Percentiles rank a stretch among this genome's conserved stretches.
These are phyloP conservation scores for Agrotis exclamationis DNA, from an alignment of 2,888 invertebrate genomes.

Conservation along the genomic window DNA sequence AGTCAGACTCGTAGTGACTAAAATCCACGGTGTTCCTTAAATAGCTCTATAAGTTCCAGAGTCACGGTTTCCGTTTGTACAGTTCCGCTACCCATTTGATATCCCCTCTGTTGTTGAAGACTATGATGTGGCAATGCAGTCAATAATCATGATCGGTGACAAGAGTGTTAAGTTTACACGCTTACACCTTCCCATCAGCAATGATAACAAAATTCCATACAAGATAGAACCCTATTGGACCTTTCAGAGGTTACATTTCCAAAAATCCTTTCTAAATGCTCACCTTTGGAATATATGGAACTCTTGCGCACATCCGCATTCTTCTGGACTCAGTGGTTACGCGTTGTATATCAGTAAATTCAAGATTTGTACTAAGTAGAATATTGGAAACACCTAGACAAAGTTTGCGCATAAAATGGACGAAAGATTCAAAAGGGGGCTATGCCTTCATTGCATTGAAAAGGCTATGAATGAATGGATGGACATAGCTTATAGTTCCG, in stretches of 20 bases:
- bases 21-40: no score
- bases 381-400: not conserved
- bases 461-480: slow-evolving; percentile 4
- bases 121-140: not conserved
- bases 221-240: not conserved
- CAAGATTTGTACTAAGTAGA: not conserved
- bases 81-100: no score
- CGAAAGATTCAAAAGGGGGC: not conserved
- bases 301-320: slow-evolving; percentile 3
- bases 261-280: not conserved
- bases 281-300: slow-evolving; percentile 4
- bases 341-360: not conserved
- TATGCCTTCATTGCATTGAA: slow-evolving; percentile 6
- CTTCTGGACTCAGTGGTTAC: not conserved
- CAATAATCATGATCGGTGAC: no score
- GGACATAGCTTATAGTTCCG: slow-evolving; percentile 17
- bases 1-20: no score
- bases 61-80: no score
- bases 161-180: not conserved
- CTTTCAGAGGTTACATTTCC: not conserved
- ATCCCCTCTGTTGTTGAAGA: no score
- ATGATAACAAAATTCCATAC: not conserved
- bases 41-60: no score
- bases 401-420: not conserved
- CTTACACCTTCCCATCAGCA: not conserved